Evolutionary conservation across 1,140 invertebrate species (phyloP).

Genomic region (Drosophila miranda): DNA sequence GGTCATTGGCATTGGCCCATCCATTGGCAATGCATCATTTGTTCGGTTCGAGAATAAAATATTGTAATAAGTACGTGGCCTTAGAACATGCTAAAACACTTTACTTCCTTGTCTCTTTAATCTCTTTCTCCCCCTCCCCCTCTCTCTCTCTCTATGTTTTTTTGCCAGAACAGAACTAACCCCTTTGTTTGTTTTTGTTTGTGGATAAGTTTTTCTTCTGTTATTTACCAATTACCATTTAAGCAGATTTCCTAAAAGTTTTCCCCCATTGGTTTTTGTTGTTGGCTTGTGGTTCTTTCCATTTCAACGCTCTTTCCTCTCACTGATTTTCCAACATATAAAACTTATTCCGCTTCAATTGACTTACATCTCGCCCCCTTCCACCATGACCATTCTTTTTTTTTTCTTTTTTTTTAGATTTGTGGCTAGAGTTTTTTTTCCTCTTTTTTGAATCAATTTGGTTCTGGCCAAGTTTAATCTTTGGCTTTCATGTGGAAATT

Average conservation of each 20-base stretch:
- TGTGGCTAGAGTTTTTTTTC: slow-evolving; percentile 23
- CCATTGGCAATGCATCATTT: slow-evolving; percentile 64
- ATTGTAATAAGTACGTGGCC: slow-evolving; percentile 50
- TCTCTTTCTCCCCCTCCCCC: neutral
- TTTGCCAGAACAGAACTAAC: slow-evolving; percentile 18
- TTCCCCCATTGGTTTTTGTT: slow-evolving; percentile 33
- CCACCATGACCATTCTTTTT: neutral
- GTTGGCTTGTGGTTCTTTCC: slow-evolving; percentile 59
- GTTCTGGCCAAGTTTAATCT: slow-evolving; percentile 39
- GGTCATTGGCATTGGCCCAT: slow-evolving; percentile 42
- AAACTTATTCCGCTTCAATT: slow-evolving; percentile 57
- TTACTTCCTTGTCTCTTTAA: slow-evolving; percentile 11
- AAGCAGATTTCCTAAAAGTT: slow-evolving; percentile 27
- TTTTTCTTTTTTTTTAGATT: slow-evolving; percentile 26
- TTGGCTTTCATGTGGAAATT: slow-evolving; percentile 49
- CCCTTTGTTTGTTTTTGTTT: slow-evolving; percentile 17
- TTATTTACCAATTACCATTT: slow-evolving; percentile 59
- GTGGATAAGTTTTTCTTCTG: slow-evolving; percentile 42
- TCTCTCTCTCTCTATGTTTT: neutral
- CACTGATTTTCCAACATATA: slow-evolving; percentile 34
- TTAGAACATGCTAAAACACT: slow-evolving; percentile 43
- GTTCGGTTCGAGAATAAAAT: slow-evolving; percentile 55
- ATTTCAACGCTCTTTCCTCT: slow-evolving; percentile 39
- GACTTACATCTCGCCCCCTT: slow-evolving; percentile 13
- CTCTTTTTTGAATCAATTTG: slow-evolving; percentile 10